A percentile compares a stretch with the other conserved stretches of the same genome.
Evolutionary conservation across 1,140 invertebrate species (phyloP).

Genomic region (Pygmarrhopalites habei): DNA sequence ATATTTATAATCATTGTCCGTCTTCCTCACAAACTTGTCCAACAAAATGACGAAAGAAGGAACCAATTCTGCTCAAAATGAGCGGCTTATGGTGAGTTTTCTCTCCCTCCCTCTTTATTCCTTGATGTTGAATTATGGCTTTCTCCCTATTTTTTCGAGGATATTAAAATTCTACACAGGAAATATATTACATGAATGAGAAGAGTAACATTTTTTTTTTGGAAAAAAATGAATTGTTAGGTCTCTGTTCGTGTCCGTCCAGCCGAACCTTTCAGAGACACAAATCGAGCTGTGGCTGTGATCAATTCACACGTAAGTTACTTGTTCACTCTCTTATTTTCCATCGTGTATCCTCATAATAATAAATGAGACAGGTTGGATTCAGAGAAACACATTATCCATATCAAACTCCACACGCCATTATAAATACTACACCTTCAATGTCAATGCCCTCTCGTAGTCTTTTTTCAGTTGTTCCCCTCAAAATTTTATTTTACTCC

Average conservation of each 20-base stretch:
- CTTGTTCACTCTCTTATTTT: neutral
- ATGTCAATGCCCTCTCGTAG: too few species aligned
- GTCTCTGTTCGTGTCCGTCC: conserved; percentile 25
- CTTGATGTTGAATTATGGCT: too few species aligned
- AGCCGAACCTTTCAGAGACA: conserved; percentile 15
- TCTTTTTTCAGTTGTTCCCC: too few species aligned
- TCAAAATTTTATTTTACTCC: too few species aligned
- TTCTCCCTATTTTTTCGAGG: too few species aligned
- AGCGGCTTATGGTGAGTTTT: conserved; percentile 27
- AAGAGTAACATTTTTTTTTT: neutral
- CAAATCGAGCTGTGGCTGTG: conserved; percentile 19
- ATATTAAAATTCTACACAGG: too few species aligned
- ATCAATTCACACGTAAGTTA: conserved; percentile 23
- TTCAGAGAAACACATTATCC: neutral
- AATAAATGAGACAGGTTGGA: neutral
- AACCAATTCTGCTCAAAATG: conserved; percentile 17
- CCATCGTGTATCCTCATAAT: neutral
- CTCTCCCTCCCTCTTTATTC: too few species aligned
- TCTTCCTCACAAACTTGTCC: too few species aligned
- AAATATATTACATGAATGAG: neutral
- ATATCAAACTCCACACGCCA: too few species aligned
- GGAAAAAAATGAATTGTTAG: neutral
- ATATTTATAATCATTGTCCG: too few species aligned
- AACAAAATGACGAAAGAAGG: conserved; percentile 31
- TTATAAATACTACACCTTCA: too few species aligned